These are phyloP conservation scores for Timandra comae DNA, from an alignment of 2,888 invertebrate genomes.

Conservation along the genomic window DNA sequence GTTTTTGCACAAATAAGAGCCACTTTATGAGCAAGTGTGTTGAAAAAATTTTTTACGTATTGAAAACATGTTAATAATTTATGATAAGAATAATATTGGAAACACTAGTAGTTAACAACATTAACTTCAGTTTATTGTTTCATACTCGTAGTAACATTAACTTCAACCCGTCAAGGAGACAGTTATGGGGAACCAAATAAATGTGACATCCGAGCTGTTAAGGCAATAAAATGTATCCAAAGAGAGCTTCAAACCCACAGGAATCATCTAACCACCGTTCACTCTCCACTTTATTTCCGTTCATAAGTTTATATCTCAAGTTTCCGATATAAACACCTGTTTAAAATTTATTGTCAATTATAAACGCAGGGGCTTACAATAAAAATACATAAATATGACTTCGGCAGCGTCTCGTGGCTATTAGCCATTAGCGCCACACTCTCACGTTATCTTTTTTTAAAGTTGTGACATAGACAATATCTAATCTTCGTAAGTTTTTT, in stretches of 20 bases:
- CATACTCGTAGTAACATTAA: neutral
- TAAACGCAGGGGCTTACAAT: slow-evolving; percentile 27
- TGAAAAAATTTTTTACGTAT: too few species aligned
- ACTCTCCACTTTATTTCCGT: too few species aligned
- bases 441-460: slow-evolving; percentile 16
- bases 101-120: too few species aligned
- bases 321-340: slow-evolving; percentile 38
- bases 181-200: neutral
- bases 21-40: too few species aligned
- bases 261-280: neutral
- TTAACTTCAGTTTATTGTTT: too few species aligned
- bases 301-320: slow-evolving; percentile 21
- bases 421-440: slow-evolving; percentile 6
- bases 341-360: slow-evolving; percentile 44
- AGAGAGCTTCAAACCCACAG: neutral
- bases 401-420: slow-evolving; percentile 6
- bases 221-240: neutral
- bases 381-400: slow-evolving; percentile 35
- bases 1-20: too few species aligned
- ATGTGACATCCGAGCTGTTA: neutral
- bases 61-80: too few species aligned
- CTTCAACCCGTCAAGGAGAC: neutral
- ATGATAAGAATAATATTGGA: too few species aligned
- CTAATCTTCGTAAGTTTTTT: too few species aligned
- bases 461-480: slow-evolving; percentile 4